phyloP scores from a whole-genome alignment of 92 coral and sea anemone genomes.

The Plumapathes pennacea region DNA sequence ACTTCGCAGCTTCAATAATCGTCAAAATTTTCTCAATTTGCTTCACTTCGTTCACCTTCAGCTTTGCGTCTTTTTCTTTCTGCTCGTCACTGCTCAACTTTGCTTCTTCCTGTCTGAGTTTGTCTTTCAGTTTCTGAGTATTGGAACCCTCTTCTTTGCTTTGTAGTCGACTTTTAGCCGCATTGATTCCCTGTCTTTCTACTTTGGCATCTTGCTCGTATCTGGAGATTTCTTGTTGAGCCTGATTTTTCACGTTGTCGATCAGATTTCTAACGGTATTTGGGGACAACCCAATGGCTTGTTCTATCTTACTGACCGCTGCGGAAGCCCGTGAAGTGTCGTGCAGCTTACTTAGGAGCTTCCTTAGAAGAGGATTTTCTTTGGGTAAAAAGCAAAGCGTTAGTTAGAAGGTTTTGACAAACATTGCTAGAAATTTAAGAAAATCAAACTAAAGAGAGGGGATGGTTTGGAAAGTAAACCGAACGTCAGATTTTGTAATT shows the following conservation, averaged over 20 bases:
- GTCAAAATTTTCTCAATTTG: slow-evolving; percentile 88
- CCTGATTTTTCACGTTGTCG: slow-evolving; percentile 63
- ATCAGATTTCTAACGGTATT: slow-evolving; percentile 66
- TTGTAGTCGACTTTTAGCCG: slow-evolving; percentile 33
- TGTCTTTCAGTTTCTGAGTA: slow-evolving; percentile 16
- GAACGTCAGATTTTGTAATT: no score
- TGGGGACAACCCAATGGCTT: slow-evolving; percentile 76
- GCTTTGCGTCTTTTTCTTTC: slow-evolving; percentile 78
- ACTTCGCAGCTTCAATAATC: slow-evolving; percentile 90
- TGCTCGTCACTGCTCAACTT: slow-evolving; percentile 64
- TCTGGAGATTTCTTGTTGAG: slow-evolving; percentile 38
- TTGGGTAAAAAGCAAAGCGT: slow-evolving; percentile 1
- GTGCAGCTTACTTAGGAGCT: slow-evolving; percentile 57
- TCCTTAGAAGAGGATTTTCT: slow-evolving; percentile 50
- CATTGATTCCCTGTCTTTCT: slow-evolving; percentile 43
- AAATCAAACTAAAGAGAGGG: no score
- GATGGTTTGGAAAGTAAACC: no score
- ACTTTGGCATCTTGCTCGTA: slow-evolving; percentile 39
- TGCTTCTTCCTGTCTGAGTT: slow-evolving; percentile 58
- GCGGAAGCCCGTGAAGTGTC: slow-evolving; percentile 61
- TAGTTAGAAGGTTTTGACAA: no score
- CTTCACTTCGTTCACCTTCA: slow-evolving; percentile 69
- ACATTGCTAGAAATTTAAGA: no score
- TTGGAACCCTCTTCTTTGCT: slow-evolving; percentile 16
- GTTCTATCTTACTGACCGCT: slow-evolving; percentile 78